Evolutionary conservation across 2,888 invertebrate genomes (phyloP), one percentile per base, ranked within the genome.

Genomic region (Oligia latruncula): DNA sequence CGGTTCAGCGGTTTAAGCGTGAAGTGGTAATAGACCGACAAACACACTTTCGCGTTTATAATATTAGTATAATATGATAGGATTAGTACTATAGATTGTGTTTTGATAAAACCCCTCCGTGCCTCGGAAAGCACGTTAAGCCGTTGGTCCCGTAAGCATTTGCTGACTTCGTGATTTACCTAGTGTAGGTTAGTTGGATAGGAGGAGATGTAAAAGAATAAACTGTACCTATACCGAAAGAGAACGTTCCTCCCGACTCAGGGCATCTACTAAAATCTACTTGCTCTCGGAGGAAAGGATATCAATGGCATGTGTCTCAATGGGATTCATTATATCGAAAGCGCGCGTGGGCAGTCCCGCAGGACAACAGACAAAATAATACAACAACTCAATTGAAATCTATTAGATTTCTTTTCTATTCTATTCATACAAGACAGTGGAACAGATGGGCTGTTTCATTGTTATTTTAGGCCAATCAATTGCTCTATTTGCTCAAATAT

Each of bases 251-350:
- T 46, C 29, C 23, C 71, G 68, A 78, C 46, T 11, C 40, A 55
- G 23, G 43, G 15, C 35, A 83, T 43, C 43, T 43, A 35, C 35
- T 35, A 43, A 46, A 35, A 35, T 35, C 43, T 58, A 40, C 4
- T 46, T 80, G 15, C 15, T 20, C 1, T 2, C 9, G 13, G n/a
- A 43, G 5, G 55, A n/a, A 62, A 52, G 55, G 0, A 58, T 60
- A 65, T 60, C 49, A 81, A 73, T 52, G 29, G 71, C 52, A 58
- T 52, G n/a, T 15, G 13, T 15, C 23, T 35, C 74, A 74, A 74
- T 40, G 15, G 76, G 23, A 64, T 71, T 85, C 82, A 85, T 85
- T 85, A 85, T 52, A 35, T n/a, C 4, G 49, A 68, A 35, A 20
- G 17, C 8, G 2, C 0, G 70, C 82, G 82, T 83, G 76, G 82